Percentiles rank a stretch among this genome's conserved stretches.
These are phyloP conservation scores for Mus pahari DNA, from an alignment of 2,113 vertebrate genomes.

Conservation along the genomic window DNA sequence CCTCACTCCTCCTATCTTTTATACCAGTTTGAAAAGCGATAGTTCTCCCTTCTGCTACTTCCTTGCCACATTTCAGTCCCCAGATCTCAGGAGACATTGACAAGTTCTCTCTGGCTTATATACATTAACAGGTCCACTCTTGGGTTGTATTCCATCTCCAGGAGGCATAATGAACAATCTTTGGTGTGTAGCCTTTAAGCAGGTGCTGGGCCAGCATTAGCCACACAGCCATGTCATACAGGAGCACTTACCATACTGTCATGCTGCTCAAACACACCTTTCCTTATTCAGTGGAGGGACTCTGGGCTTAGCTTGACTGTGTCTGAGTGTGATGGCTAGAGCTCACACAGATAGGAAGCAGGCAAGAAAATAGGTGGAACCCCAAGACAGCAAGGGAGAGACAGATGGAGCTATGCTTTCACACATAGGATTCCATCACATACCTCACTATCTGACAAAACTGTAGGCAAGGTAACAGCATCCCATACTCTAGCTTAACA, in stretches of 20 bases:
- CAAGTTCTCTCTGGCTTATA: background rate
- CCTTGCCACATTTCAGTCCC: background rate
- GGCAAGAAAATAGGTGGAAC: background rate
- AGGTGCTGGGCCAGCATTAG: background rate
- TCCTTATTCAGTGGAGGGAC: background rate
- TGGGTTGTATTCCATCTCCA: background rate
- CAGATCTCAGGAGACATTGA: background rate
- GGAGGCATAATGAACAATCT: background rate
- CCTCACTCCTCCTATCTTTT: background rate
- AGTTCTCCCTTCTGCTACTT: background rate
- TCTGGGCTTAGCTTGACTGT: background rate
- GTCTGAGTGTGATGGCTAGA: background rate
- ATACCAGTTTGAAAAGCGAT: background rate
- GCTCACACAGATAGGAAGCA: background rate
- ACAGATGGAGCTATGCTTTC: background rate
- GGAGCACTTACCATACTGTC: background rate
- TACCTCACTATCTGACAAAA: background rate
- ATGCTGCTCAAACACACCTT: too few species aligned
- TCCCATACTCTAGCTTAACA: background rate
- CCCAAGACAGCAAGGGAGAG: background rate
- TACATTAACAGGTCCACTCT: background rate
- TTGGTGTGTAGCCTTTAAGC: too few species aligned
- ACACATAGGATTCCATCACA: background rate
- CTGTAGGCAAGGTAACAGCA: background rate
- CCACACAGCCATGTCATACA: background rate